Evolutionary conservation across 1,140 invertebrate genomes (phyloP).

Genomic region (Aphaenogaster floridana): DNA sequence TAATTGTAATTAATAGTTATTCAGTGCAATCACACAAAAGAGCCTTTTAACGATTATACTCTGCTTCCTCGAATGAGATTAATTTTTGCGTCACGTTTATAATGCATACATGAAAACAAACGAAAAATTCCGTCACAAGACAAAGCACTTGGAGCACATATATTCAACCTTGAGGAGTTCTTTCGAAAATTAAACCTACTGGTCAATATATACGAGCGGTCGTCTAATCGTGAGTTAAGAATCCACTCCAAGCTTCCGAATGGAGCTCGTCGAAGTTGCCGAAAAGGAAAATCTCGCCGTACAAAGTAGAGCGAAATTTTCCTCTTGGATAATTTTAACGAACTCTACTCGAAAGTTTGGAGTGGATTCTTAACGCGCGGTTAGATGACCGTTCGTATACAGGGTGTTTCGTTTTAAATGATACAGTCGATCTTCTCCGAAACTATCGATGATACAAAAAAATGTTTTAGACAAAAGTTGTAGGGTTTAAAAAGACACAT

Average conservation of each 20-base stretch:
- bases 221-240: constrained; percentile 25
- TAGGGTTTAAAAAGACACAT: no score
- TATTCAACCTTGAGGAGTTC: not conserved
- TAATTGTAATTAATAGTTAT: not conserved
- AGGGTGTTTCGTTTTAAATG: no score
- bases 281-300: constrained; percentile 45
- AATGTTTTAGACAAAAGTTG: no score
- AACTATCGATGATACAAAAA: no score
- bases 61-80: not conserved
- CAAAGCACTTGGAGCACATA: not conserved
- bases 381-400: constrained; percentile 20
- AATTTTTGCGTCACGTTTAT: not conserved
- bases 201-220: constrained; percentile 22
- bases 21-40: not conserved
- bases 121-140: not conserved
- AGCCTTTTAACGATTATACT: not conserved
- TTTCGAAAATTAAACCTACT: constrained; percentile 31
- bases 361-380: constrained; percentile 22
- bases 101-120: not conserved
- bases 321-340: constrained; percentile 38
- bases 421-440: no score
- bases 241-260: not conserved
- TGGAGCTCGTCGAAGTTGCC: constrained; percentile 9
- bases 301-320: constrained; percentile 6
- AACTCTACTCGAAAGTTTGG: not conserved